These are phyloP conservation scores for Tyrannus savana DNA, from an alignment of 2,113 vertebrate genomes.

Conservation along the genomic window DNA sequence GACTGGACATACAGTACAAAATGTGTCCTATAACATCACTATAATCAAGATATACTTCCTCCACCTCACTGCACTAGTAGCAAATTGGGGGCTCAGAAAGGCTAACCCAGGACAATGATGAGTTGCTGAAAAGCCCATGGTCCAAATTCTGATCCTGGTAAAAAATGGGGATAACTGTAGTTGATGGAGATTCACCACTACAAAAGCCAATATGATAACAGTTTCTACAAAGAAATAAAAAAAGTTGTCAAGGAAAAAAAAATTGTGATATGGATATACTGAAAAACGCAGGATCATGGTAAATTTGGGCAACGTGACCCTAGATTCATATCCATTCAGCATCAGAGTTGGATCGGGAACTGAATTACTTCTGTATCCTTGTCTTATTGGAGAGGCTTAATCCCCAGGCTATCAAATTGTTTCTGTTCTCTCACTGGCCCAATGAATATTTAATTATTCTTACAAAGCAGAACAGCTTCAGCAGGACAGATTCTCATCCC, in stretches of 20 bases:
- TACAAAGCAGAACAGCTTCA: conserved; percentile 70
- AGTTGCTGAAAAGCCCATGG: background rate
- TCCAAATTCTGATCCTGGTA: background rate
- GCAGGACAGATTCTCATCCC: conserved; percentile 68
- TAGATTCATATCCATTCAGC: background rate
- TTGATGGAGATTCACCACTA: background rate
- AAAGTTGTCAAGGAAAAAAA: background rate
- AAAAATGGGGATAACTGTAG: background rate
- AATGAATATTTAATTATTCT: conserved; percentile 73
- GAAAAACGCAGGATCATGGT: background rate
- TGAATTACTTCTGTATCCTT: conserved; percentile 52
- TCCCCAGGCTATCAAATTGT: conserved; percentile 70
- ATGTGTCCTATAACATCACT: background rate
- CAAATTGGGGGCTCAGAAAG: background rate
- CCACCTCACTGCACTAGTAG: background rate
- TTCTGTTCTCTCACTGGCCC: conserved; percentile 71
- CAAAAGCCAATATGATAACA: background rate
- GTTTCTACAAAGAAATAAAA: background rate
- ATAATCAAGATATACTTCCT: background rate
- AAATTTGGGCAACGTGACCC: background rate
- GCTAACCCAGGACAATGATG: background rate
- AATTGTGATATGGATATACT: background rate
- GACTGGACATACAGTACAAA: background rate
- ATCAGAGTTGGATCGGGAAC: conserved; percentile 19
- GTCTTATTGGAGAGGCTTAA: conserved; percentile 56